Evolutionary conservation across 2,888 invertebrate species (phyloP), one percentile per base, ranked within the genome.

Genomic region (Biston stratarius): DNA sequence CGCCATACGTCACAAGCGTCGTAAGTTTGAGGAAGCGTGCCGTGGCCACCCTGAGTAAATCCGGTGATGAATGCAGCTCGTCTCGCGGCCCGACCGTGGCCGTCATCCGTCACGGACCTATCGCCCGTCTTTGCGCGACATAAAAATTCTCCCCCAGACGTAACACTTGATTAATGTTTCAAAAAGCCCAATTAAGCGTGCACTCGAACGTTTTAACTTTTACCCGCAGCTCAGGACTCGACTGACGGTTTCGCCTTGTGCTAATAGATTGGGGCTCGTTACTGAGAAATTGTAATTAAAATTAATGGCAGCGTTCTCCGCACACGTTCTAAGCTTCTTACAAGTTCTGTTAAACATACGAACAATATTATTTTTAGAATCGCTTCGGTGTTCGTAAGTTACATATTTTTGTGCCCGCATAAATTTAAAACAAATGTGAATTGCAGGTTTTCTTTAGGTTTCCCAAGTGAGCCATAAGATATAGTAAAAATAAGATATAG

Each of bases 181-280:
- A 91, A 92, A 90, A 92, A 92, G 85, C 87, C 91, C 92, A 91
- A 92, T 93, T 93, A 92, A 91, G 88, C 83, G 79, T 80, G 83
- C 84, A 83, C 81, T 81, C 84, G 83, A 86, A 86, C 84, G 83
- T 87, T 88, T 88, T 83, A 86, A 89, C 89, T 88, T 87, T 81
- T 77, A 79, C 88, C 87, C 88, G 86, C 73, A 75, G 72, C 73
- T 71, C 59, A 52, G 66, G 69, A 66, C 65, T 65, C 62, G 71
- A 71, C 72, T 70, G 74, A 70, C 73, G 65, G 65, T 71, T 70
- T 70, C 70, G 70, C 70, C 65, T 59, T 70, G 66, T 61, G 69
- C 69, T 70, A 70, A 70, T 70, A 70, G 69, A 73, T 73, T 75
- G 73, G 61, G 63, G 69, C 69, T 70, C 62, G 66, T 70, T 70